A percentile compares a stretch with the other conserved stretches of the same genome.
These are phyloP conservation scores for Apotomis capreana DNA, from an alignment of 2,888 invertebrate genomes.

Conservation along the genomic window DNA sequence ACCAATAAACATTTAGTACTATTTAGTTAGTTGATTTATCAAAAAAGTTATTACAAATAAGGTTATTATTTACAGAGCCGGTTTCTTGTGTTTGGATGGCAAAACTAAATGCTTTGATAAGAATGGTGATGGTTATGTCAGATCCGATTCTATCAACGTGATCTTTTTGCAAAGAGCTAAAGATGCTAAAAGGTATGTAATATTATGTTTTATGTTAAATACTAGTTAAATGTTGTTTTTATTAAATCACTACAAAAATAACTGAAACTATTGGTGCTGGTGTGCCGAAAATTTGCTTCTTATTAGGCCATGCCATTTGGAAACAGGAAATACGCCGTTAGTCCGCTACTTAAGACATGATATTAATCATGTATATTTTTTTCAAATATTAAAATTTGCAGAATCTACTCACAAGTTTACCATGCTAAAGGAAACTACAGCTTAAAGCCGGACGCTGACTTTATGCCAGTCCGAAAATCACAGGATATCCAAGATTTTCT, in stretches of 20 bases:
- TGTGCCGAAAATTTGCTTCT: too few species aligned
- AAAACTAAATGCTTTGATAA: conserved; percentile 94
- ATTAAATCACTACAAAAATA: too few species aligned
- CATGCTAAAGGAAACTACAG: conserved; percentile 55
- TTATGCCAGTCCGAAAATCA: conserved; percentile 53
- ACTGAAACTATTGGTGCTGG: too few species aligned
- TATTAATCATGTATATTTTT: background rate
- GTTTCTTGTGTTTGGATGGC: conserved; percentile 83
- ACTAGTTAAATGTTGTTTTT: background rate
- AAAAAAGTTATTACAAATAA: too few species aligned
- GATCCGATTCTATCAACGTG: conserved; percentile 88
- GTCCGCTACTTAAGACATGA: too few species aligned
- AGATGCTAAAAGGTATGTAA: conserved; percentile 80
- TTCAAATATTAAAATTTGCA: conserved; percentile 37
- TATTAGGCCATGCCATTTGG: too few species aligned
- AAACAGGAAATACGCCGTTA: too few species aligned
- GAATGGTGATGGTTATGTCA: conserved; percentile 88
- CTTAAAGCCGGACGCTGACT: conserved; percentile 48
- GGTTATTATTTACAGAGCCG: conserved; percentile 48
- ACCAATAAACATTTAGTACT: too few species aligned
- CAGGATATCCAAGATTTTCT: conserved; percentile 77
- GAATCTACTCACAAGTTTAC: conserved; percentile 64
- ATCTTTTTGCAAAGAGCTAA: conserved; percentile 86
- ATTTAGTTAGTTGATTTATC: too few species aligned
- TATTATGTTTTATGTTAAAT: background rate